Percentiles rank a stretch among this genome's conserved stretches.
These are phyloP conservation scores for Proteles cristata DNA, from an alignment of 2,113 vertebrate genomes.

Conservation along the genomic window DNA sequence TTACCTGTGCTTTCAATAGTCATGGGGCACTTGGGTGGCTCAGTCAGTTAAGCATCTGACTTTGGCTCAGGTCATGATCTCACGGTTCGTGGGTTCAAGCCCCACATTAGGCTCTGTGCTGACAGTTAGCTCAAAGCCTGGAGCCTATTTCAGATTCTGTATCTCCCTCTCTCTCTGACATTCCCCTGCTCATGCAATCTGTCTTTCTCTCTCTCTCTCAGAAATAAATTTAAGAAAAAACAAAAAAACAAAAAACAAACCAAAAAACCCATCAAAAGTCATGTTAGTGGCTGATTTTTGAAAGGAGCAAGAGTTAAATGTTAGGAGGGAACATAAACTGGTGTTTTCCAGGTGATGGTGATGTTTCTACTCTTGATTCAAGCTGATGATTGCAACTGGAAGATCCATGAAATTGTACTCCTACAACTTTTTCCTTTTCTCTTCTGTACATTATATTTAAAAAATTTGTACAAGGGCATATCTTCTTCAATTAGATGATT, in stretches of 20 bases:
- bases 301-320: background rate
- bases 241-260: too few relatives aligned
- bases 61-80: too few relatives aligned
- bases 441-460: background rate
- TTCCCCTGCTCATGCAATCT: too few relatives aligned
- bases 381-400: background rate
- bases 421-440: background rate
- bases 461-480: background rate
- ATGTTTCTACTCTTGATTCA: background rate
- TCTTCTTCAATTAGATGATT: background rate
- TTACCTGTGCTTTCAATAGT: background rate
- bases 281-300: background rate
- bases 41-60: too few relatives aligned
- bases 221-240: too few relatives aligned
- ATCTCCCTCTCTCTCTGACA: too few relatives aligned
- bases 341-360: background rate
- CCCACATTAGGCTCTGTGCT: too few relatives aligned
- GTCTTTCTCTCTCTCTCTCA: too few relatives aligned
- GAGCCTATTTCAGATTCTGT: too few relatives aligned
- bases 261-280: background rate
- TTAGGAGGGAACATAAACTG: rapidly evolving
- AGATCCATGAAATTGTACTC: background rate
- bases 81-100: too few relatives aligned
- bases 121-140: too few relatives aligned
- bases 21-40: background rate